Base-by-base conservation (phyloP, 2,113 vertebrate species). In the Triplophysa tibetana region DNA sequence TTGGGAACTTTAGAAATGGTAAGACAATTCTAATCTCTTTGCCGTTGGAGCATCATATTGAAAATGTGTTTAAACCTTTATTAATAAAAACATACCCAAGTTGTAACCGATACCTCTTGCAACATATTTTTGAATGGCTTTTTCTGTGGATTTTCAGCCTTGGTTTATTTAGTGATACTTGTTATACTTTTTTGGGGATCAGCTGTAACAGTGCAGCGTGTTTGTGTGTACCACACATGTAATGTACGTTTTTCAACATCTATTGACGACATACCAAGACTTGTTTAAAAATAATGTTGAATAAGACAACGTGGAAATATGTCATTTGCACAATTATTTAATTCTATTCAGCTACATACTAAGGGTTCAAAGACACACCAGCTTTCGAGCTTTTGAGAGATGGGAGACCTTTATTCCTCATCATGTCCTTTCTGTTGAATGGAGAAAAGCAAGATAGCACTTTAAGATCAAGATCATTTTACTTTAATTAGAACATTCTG, bases 391-490 rank as follows among this genome's bases (percentile, higher is more conserved):
- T 63, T 58, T 72, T 66, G 52, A 23, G 4, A 70, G 21, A 48
- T 12, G 26, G 68, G 21, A 58, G 67, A 73, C 17, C 73, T 65
- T 85, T 72, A 85, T 52, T 85, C 84, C 72, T 88, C 86, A 83
- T 86, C 85, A 58, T 84, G 82, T 43, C 80, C 87, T 82, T 85
- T 88, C 86, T 88, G 86, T 81, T 24, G 26, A 73, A 83, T 17
- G 14, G 33, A 23, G 67, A 33, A 84, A 17, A 65, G 29, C 26
- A 58, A 52, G 45, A 26, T 19, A 76, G 26, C 19, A 62, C 8
- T 17, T 52, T 14, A 58, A 61, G 66, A n/a, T 2, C 43, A 17
- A 11, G 7, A 0, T 21, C 16, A 58, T 58, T 21, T 62, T 12
- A 12, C 8, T 10, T 4, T 23, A 45, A 23, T 61, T 61, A 45